A percentile compares a stretch with the other conserved stretches of the same genome.
phyloP scores from a whole-genome alignment of 2,113 vertebrate genomes.

The Epinephelus cyanopodus region DNA sequence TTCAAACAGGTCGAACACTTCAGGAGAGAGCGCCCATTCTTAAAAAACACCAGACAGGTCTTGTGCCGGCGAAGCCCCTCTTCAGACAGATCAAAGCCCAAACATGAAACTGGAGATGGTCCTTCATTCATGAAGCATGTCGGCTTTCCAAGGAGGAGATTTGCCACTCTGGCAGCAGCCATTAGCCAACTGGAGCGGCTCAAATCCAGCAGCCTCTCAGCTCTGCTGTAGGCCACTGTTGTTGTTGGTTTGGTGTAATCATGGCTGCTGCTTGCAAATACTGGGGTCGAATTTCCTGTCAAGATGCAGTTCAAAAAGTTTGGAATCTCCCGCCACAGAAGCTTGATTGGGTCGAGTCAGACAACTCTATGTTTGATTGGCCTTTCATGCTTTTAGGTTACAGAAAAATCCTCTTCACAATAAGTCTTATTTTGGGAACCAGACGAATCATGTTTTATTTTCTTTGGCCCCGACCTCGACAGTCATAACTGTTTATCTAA shows the following conservation, averaged over 20 bases:
- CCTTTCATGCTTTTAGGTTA: too few relatives aligned
- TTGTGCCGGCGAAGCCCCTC: background rate
- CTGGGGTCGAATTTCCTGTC: background rate
- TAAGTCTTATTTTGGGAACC: too few relatives aligned
- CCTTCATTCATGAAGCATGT: conserved; percentile 61
- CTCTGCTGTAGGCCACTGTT: background rate
- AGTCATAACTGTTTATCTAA: too few relatives aligned
- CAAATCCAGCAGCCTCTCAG: conserved; percentile 28
- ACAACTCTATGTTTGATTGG: too few relatives aligned
- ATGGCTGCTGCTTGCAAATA: background rate
- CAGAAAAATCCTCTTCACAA: too few relatives aligned
- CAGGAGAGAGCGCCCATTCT: conserved; percentile 60
- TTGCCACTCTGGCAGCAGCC: conserved; percentile 25
- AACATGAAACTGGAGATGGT: conserved; percentile 32
- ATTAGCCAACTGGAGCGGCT: conserved; percentile 70
- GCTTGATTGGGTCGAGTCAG: too few relatives aligned
- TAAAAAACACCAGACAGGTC: conserved; percentile 36
- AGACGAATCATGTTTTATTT: too few relatives aligned
- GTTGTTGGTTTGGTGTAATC: background rate
- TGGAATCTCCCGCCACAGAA: background rate
- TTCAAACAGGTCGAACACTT: conserved; percentile 38
- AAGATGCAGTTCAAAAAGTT: background rate
- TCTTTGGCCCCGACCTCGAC: too few relatives aligned
- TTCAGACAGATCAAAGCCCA: conserved; percentile 32
- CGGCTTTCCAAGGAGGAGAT: conserved; percentile 20